Evolutionary conservation across 2,797 vertebrate genomes (phyloP), one percentile per base, ranked within the genome.

Genomic region (Allobates femoralis): DNA sequence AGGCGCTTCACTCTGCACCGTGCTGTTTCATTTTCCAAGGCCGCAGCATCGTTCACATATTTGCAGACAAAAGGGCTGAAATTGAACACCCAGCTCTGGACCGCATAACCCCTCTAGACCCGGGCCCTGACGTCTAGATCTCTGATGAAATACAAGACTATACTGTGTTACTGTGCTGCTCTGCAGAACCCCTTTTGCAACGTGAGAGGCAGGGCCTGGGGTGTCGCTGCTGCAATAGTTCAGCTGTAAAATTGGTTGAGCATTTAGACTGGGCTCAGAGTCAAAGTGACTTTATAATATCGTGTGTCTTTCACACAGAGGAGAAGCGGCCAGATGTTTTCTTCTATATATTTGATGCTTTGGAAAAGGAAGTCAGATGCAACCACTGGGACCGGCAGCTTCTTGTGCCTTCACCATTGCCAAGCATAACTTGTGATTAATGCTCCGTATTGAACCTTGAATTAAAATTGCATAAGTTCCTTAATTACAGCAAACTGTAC

Each of bases 381-480:
- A 76, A 64, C 86, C 86, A 58, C 67, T 50, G 82, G 77, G 86
- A 87, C 86, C 77, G 56, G 56, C 76, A 21, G 82, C 56, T 84
- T 66, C 69, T 88, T 85, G 82, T 26, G n/a, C 41, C 21, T 2
- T 46, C 19, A 78, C 82, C 86, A 84, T 67, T 67, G 82, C 86
- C 86, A 81, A 85, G 78, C 41, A 41, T 81, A 81, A 76, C 77
- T 81, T 88, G 73, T 85, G 77, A 81, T 85, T 88, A 85, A 88
- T 85, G 86, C 83, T 76, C 50, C 19, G 12, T 85, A 88, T 88
- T 81, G 83, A 88, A 67, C 82, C 50, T 30, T 77, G n/a, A 21
- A 88, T 88, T 85, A 88, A 88, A 85, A 83, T 85, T 88, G 83
- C 77, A 88, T 81, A 81, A 85, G 83, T 85, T 85, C 71, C 78